phyloP scores from a whole-genome alignment of 2,113 vertebrate genomes.

The Sylvietta virens region DNA sequence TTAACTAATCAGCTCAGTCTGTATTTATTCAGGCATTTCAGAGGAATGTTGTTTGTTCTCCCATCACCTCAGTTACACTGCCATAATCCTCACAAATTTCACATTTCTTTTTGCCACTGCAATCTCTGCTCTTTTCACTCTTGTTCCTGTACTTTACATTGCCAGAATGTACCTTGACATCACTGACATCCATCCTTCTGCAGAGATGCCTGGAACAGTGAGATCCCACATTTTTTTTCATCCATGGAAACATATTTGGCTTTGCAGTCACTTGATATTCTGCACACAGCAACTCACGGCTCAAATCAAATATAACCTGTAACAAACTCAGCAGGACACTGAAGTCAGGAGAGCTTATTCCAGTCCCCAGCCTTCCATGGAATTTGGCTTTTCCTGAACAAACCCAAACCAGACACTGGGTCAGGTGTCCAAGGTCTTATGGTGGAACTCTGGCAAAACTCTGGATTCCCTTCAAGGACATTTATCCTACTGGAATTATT shows the following conservation, averaged over 20 bases:
- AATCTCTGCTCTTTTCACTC: background rate
- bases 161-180: constrained; percentile 60
- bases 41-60: background rate
- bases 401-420: background rate
- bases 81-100: background rate
- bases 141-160: background rate
- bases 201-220: background rate
- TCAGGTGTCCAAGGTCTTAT: background rate
- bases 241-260: background rate
- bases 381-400: background rate
- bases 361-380: background rate
- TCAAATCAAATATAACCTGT: constrained; percentile 69
- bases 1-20: background rate
- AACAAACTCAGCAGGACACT: background rate
- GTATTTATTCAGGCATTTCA: background rate
- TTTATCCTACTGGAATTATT: background rate
- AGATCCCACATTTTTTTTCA: background rate
- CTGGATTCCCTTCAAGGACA: background rate
- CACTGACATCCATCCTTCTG: background rate
- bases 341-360: background rate
- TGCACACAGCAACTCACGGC: constrained; percentile 47
- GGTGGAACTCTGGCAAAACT: background rate
- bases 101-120: background rate
- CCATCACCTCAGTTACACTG: background rate
- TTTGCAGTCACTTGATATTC: background rate